Base-by-base conservation (phyloP, 2,888 invertebrate species). In the Lasioglossum malachurum region DNA sequence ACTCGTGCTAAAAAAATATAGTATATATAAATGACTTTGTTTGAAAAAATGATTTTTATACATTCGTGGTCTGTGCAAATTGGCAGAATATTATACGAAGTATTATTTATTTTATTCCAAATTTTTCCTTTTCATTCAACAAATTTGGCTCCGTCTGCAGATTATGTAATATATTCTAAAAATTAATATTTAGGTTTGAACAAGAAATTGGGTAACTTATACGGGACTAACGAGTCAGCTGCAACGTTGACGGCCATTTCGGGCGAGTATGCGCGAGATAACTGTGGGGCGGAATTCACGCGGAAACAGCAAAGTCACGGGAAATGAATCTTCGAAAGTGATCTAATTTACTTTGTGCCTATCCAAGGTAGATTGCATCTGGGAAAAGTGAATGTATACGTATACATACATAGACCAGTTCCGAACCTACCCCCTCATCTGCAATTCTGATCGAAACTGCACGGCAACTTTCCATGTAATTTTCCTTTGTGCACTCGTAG, bases 381-480 rank as follows among this genome's bases (percentile, higher is more conserved):
- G 46, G 27, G 83, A 85, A 85, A 85, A 85, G 75, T 83, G 85
- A 83, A 79, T 85, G 76, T 79, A 85, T 85, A 83, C 79, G 73
- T 79, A 53, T 23, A 49, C 49, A 57, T 79, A 75, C 79, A 69
- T 57, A 79, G 83, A 79, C 73, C 76, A 35, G 73, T 75, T 73
- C 44, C 64, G 67, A 64, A 46, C 53, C 67, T 44, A 0, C 19
- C 38, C 57, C 27, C 38, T 83, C 83, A 79, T 85, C 67, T 85
- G 85, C 83, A 85, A 85, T 85, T 83, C 85, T 46, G 75, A 85
- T 83, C 75, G 83, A 83, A 83, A 85, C 83, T 85, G 79, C 46
- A 27, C 73, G 46, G 76, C 83, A 85, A 85, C 80, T 86, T 86
- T 84, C 86, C 76, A 53, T 84, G 83, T 84, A 86, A 86, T 86